Evolutionary conservation across 2,888 invertebrate species (phyloP), one percentile per base, ranked within the genome.

Genomic region (Melanostoma scalare): DNA sequence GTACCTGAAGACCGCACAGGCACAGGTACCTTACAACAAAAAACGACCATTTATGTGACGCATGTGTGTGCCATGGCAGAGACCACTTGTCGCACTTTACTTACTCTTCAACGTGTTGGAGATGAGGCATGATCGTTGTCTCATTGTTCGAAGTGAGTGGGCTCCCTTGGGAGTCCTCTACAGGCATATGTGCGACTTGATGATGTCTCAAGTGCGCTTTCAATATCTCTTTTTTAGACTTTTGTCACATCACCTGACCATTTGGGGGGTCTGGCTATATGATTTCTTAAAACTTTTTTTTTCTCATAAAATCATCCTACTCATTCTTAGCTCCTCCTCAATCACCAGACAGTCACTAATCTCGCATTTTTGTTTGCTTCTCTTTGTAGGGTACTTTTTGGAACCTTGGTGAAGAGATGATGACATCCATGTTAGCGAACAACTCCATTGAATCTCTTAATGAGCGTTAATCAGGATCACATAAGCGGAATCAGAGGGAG

Each of bases 401-500:
- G 63, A 85, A 56, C 67, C 72, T 68, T 46, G 36, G 55, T 67
- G 56, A 60, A 61, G 74, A 75, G 73, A 72, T 61, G 69, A 78
- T 81, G 78, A 78, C 72, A 78, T 74, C 68, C 58, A 85, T 42
- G 75, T 68, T 80, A 63, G 55, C 42, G 42, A 53, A 53, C 55
- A 72, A 63, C 42, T 76, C 63, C 42, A 85, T 79, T 76, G 75
- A 80, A 79, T 67, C 67, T 80, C 79, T 85, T 85, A 85, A 86
- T 86, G 86, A 86, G 65, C 85, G 76, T 76, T 82, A 82, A 86
- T 82, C 86, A 82, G 75, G 85, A 77, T 74, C 80, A 85, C 58
- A 77, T 86, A 86, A 86, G 80, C 87, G 87, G 85, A 65, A 79
- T 56, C 35, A 85, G 75, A 75, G 84, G 86, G 77, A 80, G 79